Base-by-base conservation (phyloP, 2,113 vertebrate species). In the Arvicanthis niloticus region DNA sequence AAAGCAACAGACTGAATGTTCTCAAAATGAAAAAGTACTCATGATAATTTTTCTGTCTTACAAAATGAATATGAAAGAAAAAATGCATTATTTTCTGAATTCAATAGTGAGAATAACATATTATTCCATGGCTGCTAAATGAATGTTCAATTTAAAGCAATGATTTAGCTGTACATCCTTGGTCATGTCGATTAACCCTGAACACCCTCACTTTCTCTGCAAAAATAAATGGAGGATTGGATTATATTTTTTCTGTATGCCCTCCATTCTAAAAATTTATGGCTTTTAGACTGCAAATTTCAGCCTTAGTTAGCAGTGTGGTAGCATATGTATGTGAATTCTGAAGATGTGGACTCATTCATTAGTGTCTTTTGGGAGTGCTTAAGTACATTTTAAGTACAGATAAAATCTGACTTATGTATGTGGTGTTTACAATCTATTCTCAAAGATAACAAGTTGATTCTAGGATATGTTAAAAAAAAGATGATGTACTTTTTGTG, bases 31-130 rank as follows among this genome's bases (percentile, higher is more conserved):
- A 89, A 31, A 91, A 31, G 86, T 93, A 93, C 75, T 92, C 68
- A 12, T 91, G 62, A 84, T 94, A 77, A 75, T 89, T 82, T 91
- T 94, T 88, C 31, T 91, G 82, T 87, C 92, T 95, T 91, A 77
- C 87, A 70, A 93, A 68, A 82, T 73, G 40, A 87, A 3, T 29
- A 84, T 84, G 10, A 87, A 92, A 86, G 42, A 93, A 17, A 12
- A 93, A 97, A 90, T 68, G 9, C 17, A 89, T 93, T 53, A 68
- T 70, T 92, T 68, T 89, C 45, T 48, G 31, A 96, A 42, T 87
- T 5, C 58, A 93, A 10, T 93, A 40, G 24, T 88, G 88, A 91
- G 29, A 22, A 82, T 88, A 89, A 67, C 42, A 60, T 91, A 91
- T 89, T 82, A 26, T 91, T 93, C 84, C 84, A 45, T 3, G 45